Conservation (phyloP, 2,888 invertebrate genomes). For the Pristionchus fissidentatus region DNA sequence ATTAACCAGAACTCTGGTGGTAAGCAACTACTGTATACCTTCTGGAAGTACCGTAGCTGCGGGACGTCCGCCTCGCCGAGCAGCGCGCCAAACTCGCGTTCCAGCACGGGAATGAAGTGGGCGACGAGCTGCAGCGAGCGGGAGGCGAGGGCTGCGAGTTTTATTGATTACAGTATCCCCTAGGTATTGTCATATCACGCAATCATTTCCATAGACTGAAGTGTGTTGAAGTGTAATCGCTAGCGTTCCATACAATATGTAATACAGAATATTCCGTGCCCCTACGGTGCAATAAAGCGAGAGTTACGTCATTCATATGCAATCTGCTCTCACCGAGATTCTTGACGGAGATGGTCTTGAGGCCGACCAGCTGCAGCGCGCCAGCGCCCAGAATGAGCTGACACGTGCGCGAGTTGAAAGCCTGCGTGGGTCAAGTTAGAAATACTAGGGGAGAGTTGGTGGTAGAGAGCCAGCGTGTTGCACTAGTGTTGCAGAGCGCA, state of each 20-base stretch:
- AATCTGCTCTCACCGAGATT: slow-evolving; percentile 85
- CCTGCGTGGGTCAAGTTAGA: too few relatives aligned
- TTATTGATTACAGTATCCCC: neutral
- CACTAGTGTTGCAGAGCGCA: too few relatives aligned
- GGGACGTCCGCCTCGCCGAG: slow-evolving; percentile 61
- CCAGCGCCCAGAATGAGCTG: slow-evolving; percentile 96
- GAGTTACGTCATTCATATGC: slow-evolving; percentile 53
- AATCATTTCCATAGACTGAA: neutral
- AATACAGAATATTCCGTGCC: neutral
- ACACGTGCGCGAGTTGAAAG: slow-evolving; percentile 80
- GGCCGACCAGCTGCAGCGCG: slow-evolving; percentile 91
- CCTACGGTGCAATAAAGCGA: too few relatives aligned
- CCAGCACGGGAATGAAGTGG: slow-evolving; percentile 79
- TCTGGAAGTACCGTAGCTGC: slow-evolving; percentile 70
- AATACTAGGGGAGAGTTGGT: too few relatives aligned
- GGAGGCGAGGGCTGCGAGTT: slow-evolving; percentile 77
- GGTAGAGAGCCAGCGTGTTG: too few relatives aligned
- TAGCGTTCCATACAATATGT: neutral
- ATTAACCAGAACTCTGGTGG: too few relatives aligned
- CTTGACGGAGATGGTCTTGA: slow-evolving; percentile 89
- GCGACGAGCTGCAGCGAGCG: slow-evolving; percentile 79
- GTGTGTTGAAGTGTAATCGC: neutral
- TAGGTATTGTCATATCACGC: neutral
- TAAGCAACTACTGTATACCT: slow-evolving; percentile 49
- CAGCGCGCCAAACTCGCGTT: slow-evolving; percentile 58